A percentile compares a stretch with the other conserved stretches of the same genome.
Evolutionary conservation across 1,140 invertebrate genomes (phyloP).

Genomic region (Zaprionus tsacasi): DNA sequence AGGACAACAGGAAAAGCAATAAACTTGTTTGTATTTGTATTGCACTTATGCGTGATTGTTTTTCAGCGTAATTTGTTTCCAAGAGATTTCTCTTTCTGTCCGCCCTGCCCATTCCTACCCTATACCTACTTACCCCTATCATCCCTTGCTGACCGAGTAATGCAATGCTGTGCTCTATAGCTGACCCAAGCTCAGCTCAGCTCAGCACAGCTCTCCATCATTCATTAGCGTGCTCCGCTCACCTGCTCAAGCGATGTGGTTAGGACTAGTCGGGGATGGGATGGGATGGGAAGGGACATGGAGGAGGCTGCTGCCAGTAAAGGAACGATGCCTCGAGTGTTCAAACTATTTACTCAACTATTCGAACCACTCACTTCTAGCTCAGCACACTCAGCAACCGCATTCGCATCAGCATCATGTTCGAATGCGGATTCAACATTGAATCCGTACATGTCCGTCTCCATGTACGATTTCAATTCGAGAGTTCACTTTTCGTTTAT

Average conservation of each 20-base stretch:
- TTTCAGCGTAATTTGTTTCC: constrained; percentile 72
- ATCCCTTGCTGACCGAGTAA: neutral
- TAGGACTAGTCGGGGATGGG: no score
- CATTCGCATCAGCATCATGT: neutral
- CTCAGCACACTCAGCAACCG: constrained; percentile 2
- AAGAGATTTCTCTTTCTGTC: constrained; percentile 49
- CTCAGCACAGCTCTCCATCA: neutral
- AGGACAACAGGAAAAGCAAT: constrained; percentile 64
- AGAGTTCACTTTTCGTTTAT: constrained; percentile 10
- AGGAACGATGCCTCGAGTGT: neutral
- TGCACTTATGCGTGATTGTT: constrained; percentile 72
- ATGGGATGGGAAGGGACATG: no score
- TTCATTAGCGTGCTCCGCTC: constrained; percentile 1
- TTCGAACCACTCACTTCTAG: constrained; percentile 2
- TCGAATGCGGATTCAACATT: constrained; percentile 22
- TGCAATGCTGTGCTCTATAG: neutral
- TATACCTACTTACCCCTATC: no score
- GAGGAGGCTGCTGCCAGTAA: no score
- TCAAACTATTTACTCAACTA: constrained; percentile 9
- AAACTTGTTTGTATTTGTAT: constrained; percentile 73
- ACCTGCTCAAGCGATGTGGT: neutral
- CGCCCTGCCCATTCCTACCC: neutral
- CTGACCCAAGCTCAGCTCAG: neutral
- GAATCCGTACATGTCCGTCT: constrained; percentile 46
- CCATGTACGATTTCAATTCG: constrained; percentile 64